Evolutionary conservation across 2,113 vertebrate species (phyloP), one percentile per base, ranked within the genome.

Genomic region (Actinemys pallida): DNA sequence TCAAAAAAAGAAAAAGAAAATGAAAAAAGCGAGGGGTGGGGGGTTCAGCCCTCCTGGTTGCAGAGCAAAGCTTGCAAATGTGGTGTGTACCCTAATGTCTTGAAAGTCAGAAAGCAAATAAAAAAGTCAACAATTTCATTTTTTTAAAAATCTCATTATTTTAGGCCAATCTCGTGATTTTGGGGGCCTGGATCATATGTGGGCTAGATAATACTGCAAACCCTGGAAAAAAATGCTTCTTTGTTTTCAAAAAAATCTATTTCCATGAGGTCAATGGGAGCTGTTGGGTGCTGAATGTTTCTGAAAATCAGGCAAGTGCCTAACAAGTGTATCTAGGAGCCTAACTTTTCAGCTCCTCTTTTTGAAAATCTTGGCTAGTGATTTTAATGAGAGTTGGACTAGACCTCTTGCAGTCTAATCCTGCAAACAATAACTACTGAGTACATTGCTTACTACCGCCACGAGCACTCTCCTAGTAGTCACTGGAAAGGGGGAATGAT

Each of bases 121-220:
- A 52, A 80, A 62, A 62, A 13, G 57, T 35, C 29, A 35, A 31
- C 12, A 27, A 59, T 65, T 65, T 65, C 31, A 65, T 35, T 31
- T 16, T 31, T 14, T 8, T 0, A 80, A 39, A 49, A 45, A 22
- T 35, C 0, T 0, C 49, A 1, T 83, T 35, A 0, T 0, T 75
- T 75, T 80, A 82, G 83, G 80, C 2, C 13, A 91, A 17, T 3
- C 4, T 31, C 7, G 1, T 35, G 3, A 56, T 16, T 25, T 85
- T 85, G 3, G 0, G 5, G 5, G 84, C 1, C 1, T 50, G 76
- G 79, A 76, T 4, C 11, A 42, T 54, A 14, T 12, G 7, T 54
- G 27, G 47, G 24, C 29, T 92, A 95, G 42, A 5, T 5, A 59
- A 1, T 2, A 20, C 2, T 86, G 11, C 6, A 85, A 54, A 91